Base-by-base conservation (phyloP, 2,113 vertebrate genomes). In the Hippotragus niger region DNA sequence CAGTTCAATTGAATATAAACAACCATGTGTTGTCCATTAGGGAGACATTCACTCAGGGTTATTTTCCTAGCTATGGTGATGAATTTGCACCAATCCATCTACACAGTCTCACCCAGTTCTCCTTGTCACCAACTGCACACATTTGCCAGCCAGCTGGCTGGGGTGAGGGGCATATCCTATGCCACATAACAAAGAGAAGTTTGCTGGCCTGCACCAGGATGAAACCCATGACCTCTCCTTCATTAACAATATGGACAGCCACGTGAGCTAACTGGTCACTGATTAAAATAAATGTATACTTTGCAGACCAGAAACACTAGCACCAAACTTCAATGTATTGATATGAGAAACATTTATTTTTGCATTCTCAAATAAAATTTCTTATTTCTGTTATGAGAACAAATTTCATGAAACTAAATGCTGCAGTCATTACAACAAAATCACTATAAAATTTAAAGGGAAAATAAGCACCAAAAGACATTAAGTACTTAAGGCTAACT, bases 41-140 rank as follows among this genome's bases (percentile, higher is more conserved):
- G 71, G 83, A 96, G 82, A 95, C 76, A 96, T 97, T 97, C 95
- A 86, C 94, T 97, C 94, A 93, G 62, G 94, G 97, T 98, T 98
- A 98, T 98, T 98, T 98, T 98, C 86, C 96, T 97, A 98, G 97
- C 71, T 94, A 96, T 97, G 95, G 97, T 97, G 95, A 97, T 97
- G 95, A 97, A 97, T 98, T 97, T 97, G 93, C 94, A 96, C 95
- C 95, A 91, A 97, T 98, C 97, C 94, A 98, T 98, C 96, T 97
- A 98, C 93, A 97, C 36, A 89, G 40, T 96, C 89, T 97, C 96
- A 94, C 96, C 95, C 89, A 96, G 97, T 93, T 95, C 94, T 97
- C 92, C 92, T 94, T 98, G 98, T 98, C 98, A 98, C 96, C 97
- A 98, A 96, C 83, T 96, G 89, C 80, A 97, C 95, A 98, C 96